Evolutionary conservation across 2,888 invertebrate species (phyloP), one percentile per base, ranked within the genome.

Genomic region (Dexiosoma caninum): DNA sequence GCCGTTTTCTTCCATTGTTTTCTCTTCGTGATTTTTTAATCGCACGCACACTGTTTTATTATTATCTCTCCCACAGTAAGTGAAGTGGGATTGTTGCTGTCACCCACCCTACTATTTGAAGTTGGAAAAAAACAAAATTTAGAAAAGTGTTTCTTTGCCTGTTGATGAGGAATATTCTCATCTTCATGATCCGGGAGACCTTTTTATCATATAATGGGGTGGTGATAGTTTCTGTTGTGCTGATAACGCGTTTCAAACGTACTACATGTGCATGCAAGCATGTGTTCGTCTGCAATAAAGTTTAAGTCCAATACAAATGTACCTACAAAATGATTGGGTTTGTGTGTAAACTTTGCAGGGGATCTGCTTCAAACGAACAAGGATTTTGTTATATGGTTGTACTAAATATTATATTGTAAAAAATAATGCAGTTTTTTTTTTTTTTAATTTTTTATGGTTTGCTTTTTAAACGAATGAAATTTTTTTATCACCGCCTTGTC

Each of bases 231-330:
- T 16, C 23, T 32, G 3, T 35, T 35, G 10, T 19, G 14, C 14
- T 30, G 23, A 55, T 35, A 42, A 16, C 60, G 72, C 49, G 53
- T 71, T 67, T 71, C 2, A 0, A 76, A 76, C 74, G 76, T 72
- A n/a, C n/a, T n/a, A n/a, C n/a, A 71, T 80, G 66, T 49, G 6
- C 8, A n/a, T 0, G 12, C 37, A 37, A 37, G 12, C 12, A 12
- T 7, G 6, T 6, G 6, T 27, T 27, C 3, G 6, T 27, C 6
- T 27, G 3, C 27, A 27, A 27, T 3, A 27, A 27, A 6, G 6
- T 27, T 27, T 27, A 6, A 27, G n/a, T n/a, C 8, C 12, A 40
- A 55, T 8, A 27, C 42, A 23, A 27, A 5, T 27, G 27, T 27
- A 23, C 27, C 2, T 14, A 62, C 19, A 10, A 19, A 2, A 9